Percentiles rank a stretch among this genome's conserved stretches.
Conservation (phyloP, 2,113 vertebrate species). For the Periophthalmodon schlosseri region DNA sequence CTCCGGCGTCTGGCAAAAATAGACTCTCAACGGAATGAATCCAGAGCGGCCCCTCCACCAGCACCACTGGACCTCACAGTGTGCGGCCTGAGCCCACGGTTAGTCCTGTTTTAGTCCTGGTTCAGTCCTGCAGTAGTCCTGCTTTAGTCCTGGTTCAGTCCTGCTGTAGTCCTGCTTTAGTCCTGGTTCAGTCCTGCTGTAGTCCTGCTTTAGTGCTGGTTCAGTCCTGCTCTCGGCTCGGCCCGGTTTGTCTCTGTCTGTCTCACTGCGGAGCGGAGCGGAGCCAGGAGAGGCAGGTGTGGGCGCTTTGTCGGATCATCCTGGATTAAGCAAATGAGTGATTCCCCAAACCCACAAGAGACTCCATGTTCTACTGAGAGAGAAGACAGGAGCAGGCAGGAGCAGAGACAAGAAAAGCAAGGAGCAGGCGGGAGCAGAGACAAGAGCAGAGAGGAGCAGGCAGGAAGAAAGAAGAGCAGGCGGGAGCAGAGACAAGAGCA, state of each 20-base stretch:
- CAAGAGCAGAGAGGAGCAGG: too few species aligned
- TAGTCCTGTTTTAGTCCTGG: constrained; percentile 60
- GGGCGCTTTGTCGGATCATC: constrained; percentile 25
- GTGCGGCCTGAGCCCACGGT: too few species aligned
- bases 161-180: constrained; percentile 55
- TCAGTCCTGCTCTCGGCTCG: constrained; percentile 61
- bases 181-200: constrained; percentile 17
- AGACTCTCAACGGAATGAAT: too few species aligned
- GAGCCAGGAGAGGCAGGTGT: constrained; percentile 47
- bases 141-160: constrained; percentile 58
- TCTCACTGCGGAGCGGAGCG: not conserved
- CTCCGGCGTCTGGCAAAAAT: too few species aligned
- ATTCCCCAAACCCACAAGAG: constrained; percentile 9
- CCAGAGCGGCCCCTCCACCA: too few species aligned
- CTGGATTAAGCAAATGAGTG: constrained; percentile 40
- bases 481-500: too few species aligned
- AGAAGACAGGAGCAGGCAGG: constrained; percentile 1
- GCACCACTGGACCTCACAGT: too few species aligned
- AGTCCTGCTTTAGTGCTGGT: too few species aligned
- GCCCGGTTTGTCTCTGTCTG: constrained; percentile 21
- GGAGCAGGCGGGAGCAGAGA: too few species aligned
- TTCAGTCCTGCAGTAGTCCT: not conserved
- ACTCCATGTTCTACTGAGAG: not conserved
- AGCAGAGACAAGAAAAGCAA: too few species aligned
- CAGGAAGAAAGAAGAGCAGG: too few species aligned